Base-by-base conservation (phyloP, 2,888 invertebrate genomes). In the Drosophila falleni region DNA sequence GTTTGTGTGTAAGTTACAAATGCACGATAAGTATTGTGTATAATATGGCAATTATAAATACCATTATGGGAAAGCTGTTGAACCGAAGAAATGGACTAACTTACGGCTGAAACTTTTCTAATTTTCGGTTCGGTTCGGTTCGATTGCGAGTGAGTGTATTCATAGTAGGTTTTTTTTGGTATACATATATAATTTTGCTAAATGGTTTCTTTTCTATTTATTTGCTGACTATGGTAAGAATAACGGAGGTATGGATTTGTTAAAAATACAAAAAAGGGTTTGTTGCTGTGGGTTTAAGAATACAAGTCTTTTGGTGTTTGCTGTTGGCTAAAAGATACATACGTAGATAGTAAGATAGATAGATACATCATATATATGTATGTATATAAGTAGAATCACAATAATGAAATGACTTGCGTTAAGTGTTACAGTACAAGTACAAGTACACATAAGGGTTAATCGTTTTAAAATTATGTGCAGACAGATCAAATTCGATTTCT, bases 341-440 rank as follows among this genome's bases (percentile, higher is more conserved):
- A 54, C n/a, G 35, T 26, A 62, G 37, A 65, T 49, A 54, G 55
- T 1, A 46, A 47, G 61, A 10, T 49, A 49, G 10, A 13, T n/a
- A 29, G 6, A n/a, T 26, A 15, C 3, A 46, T 29, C 0, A 29
- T 58, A 60, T 63, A 76, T 26, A 23, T 37, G 31, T 35, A 16
- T n/a, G 26, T 26, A 11, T 37, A 47, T 29, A 55, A 29, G 51
- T 47, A 79, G 60, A 87, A 87, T 83, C 83, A 87, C 83, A 87
- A 74, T 72, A 64, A 79, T 71, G 80, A 83, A 83, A 83, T 82
- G 72, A 87, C 77, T 79, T 85, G 72, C 44, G 81, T 81, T 80
- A 63, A 69, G 55, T 79, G 54, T 63, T 72, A 60, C 56, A 63
- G n/a, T n/a, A n/a, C n/a, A 19, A 19, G 53, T 72, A 71, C 71